Evolutionary conservation across 2,888 invertebrate species (phyloP), one percentile per base, ranked within the genome.

Genomic region (Archips xylosteana): DNA sequence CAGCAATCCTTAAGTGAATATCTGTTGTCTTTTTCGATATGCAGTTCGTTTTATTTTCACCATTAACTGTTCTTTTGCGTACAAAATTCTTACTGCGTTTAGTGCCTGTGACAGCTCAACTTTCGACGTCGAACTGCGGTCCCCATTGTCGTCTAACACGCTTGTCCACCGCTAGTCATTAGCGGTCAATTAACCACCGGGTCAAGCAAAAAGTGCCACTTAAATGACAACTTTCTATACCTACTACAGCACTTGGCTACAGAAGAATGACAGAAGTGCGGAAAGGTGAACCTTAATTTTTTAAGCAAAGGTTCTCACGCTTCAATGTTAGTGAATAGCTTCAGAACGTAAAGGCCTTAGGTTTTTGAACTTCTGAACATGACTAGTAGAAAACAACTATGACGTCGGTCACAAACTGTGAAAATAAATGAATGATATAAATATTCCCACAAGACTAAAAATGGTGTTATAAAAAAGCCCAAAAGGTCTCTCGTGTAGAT

Each of bases 151-250:
- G 36, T 39, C 62, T 34, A 39, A 60, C 36, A n/a, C 10, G 71
- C 64, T 64, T 57, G 15, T 64, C 59, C 61, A 57, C 61, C 72
- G 72, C 60, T 47, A 45, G 51, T 51, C 62, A 72, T 72, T 72
- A 72, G 72, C 47, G 72, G 62, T 62, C 62, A 62, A 72, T 72
- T 72, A 72, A 57, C 62, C 34, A 47, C 68, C 57, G 67, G 65
- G 68, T 62, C 47, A 59, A 5, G 62, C 62, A 63, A 68, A 57
- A 72, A 66, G 13, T 9, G 13, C 2, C 61, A 15, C 5, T 70
- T 49, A 57, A 57, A 62, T 59, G 32, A 32, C 32, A 0, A 67
- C 67, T 72, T 67, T 72, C 67, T 67, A 51, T 62, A 12, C n/a
- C n/a, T n/a, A n/a, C 5, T 15, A 15, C 10, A 5, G 6, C 2